Base-by-base conservation (phyloP, 2,113 vertebrate species). In the Engystomops pustulosus region DNA sequence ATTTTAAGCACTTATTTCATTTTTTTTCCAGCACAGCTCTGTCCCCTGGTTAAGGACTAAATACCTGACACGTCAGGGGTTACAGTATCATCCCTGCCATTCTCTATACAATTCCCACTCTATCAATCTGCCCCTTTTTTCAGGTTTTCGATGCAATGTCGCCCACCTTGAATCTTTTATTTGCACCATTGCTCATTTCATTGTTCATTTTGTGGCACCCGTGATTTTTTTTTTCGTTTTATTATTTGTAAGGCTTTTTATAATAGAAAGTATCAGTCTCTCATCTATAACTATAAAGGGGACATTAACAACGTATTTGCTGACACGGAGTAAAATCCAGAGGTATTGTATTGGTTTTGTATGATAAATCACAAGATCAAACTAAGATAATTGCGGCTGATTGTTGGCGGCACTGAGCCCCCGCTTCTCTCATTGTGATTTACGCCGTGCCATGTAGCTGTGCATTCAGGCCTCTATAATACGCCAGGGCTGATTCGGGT, bases 401-500 rank as follows among this genome's bases (percentile, higher is more conserved):
- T 36, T 36, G 32, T 36, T 25, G 0, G 14, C 25, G 44, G 23
- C 18, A 2, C 45, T 30, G 44, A 10, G 4, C 44, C 30, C 30
- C 60, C 18, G 60, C 60, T 27, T 10, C 23, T 30, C 41, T 30
- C 38, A 4, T 27, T 23, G 14, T 79, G 25, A 44, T 79, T 32
- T 44, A 41, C 38, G 27, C 55, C 5, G 2, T 45, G 58, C 44
- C 25, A 30, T 45, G 23, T 65, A 18, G 77, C 44, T 27, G 23
- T 58, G 44, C 25, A 20, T 36, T 23, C 58, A 30, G 11, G 27
- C 49, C 69, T 30, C 34, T 25, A 67, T 84, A 49, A 84, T 84
- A 78, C 62, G 67, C 15, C 45, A 44, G 11, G 44, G 60, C 72
- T 84, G 45, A 53, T 67, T 44, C 17, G 82, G 60, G 74, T 84